Conservation (phyloP, 2,797 vertebrate species). For the Sphenopsis melanotis region DNA sequence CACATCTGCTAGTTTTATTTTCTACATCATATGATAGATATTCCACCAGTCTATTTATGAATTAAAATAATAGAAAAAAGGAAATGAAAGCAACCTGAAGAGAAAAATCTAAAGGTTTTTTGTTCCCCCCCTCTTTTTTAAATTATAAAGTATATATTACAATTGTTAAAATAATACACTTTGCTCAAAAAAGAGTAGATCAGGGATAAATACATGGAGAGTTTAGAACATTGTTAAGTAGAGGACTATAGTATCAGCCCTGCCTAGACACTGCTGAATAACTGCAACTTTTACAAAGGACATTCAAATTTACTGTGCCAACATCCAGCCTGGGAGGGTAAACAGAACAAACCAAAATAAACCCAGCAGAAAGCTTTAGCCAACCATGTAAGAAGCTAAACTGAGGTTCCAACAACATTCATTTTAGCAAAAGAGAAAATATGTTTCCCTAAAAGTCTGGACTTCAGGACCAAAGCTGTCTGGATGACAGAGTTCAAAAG, state of each 20-base stretch:
- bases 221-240: neutral
- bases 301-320: neutral
- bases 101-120: neutral
- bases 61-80: neutral
- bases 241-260: neutral
- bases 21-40: neutral
- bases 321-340: neutral
- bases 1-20: neutral
- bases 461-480: neutral
- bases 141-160: neutral
- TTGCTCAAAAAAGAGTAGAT: neutral
- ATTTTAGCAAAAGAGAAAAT: constrained; percentile 13
- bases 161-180: neutral
- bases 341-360: constrained; percentile 35
- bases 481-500: neutral
- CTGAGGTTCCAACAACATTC: neutral
- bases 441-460: constrained; percentile 49
- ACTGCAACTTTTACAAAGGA: neutral
- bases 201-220: neutral
- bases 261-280: neutral
- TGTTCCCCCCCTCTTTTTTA: fast-evolving
- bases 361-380: constrained; percentile 11
- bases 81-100: neutral
- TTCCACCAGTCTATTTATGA: neutral
- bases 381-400: constrained; percentile 11